A percentile compares a stretch with the other conserved stretches of the same genome.
These are phyloP conservation scores for Bembecia ichneumoniformis DNA, from an alignment of 2,888 invertebrate genomes.

Conservation along the genomic window DNA sequence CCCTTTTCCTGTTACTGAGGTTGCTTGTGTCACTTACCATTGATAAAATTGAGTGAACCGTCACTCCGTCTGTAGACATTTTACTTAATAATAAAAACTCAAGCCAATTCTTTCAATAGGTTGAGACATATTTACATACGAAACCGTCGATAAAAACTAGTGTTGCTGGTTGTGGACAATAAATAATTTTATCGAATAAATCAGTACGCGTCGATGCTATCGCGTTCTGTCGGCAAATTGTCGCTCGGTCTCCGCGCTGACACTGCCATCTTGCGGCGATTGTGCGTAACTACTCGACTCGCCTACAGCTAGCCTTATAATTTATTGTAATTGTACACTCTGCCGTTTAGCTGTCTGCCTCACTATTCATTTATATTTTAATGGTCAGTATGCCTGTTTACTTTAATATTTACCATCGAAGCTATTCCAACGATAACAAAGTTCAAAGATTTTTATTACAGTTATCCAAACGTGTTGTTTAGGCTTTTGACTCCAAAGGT, in stretches of 20 bases:
- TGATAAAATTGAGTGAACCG: background rate
- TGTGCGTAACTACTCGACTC: conserved; percentile 1
- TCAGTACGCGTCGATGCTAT: background rate
- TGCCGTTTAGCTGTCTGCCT: too few species aligned
- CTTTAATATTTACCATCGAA: too few species aligned
- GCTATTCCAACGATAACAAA: too few species aligned
- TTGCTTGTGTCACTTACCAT: background rate
- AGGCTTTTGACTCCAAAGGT: too few species aligned
- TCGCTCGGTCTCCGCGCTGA: conserved; percentile 1
- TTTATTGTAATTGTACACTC: too few species aligned
- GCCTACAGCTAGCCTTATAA: background rate
- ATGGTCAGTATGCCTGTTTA: too few species aligned
- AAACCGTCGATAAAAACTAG: too few species aligned
- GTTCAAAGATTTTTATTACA: too few species aligned
- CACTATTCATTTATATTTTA: too few species aligned
- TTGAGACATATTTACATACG: too few species aligned
- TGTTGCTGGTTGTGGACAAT: background rate
- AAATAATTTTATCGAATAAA: background rate
- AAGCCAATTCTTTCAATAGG: background rate
- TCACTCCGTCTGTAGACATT: background rate
- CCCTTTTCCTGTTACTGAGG: background rate
- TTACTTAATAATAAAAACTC: background rate
- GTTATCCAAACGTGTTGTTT: too few species aligned
- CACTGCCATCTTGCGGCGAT: background rate
- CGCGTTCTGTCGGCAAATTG: conserved; percentile 6